A percentile compares a stretch with the other conserved stretches of the same genome.
Evolutionary conservation across 2,888 invertebrate genomes (phyloP).

Genomic region (Spodoptera picta): DNA sequence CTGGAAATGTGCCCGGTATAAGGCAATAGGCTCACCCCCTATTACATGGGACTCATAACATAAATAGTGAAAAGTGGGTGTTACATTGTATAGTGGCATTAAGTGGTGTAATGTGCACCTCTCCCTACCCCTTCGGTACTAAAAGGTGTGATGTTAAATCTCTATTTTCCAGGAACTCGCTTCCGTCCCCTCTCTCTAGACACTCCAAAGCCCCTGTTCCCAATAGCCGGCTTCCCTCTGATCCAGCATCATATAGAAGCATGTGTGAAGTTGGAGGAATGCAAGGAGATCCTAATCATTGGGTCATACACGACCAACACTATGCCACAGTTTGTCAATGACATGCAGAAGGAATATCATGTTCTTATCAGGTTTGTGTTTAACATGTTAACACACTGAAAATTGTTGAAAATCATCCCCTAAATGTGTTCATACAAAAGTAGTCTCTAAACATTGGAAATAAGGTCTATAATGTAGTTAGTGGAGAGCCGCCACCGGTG

Average conservation of each 20-base stretch:
- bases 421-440: no score
- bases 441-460: no score
- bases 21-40: no score
- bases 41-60: no score
- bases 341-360: conserved; percentile 95
- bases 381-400: not conserved
- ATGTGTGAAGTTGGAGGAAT: conserved; percentile 92
- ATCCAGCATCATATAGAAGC: conserved; percentile 99
- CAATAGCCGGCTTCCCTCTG: conserved; percentile 98
- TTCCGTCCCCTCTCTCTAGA: conserved; percentile 98
- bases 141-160: no score
- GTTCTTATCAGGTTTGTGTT: conserved; percentile 92
- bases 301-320: conserved; percentile 96
- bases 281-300: conserved; percentile 97
- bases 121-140: no score
- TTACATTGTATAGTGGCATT: no score
- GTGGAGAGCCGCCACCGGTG: no score
- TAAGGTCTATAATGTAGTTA: no score
- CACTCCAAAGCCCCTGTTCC: conserved; percentile 99
- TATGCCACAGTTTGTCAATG: conserved; percentile 95
- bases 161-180: conserved; percentile 93
- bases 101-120: no score
- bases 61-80: no score
- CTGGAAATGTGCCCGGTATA: no score
- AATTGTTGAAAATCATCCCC: not conserved